Conservation (phyloP, 2,113 vertebrate species). For the Rhizomys pruinosus region DNA sequence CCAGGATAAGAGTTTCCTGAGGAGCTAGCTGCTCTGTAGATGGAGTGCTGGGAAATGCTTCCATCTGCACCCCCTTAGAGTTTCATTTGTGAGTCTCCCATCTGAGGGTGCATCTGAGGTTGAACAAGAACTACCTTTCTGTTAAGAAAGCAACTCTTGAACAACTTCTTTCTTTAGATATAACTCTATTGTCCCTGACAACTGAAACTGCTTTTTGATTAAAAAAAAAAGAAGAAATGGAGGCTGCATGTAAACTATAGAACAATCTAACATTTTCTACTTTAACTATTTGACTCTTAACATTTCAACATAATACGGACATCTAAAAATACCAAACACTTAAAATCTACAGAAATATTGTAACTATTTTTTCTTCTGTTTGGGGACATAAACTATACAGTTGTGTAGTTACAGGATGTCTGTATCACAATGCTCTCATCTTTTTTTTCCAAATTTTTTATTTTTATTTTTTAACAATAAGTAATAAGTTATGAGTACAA, state of each 20-base stretch:
- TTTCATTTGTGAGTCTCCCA: not conserved
- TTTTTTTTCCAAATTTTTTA: too few relatives aligned
- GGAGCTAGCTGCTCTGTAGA: slow-evolving; percentile 73
- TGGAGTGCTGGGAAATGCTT: slow-evolving; percentile 55
- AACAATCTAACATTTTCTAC: not conserved
- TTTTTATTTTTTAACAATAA: too few relatives aligned
- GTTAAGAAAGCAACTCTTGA: not conserved
- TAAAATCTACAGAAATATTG: slow-evolving; percentile 6
- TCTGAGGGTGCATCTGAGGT: not conserved
- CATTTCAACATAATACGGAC: not conserved
- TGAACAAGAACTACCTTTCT: slow-evolving; percentile 33
- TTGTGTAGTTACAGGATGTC: not conserved
- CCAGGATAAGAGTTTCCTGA: slow-evolving; percentile 79
- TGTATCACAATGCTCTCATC: not conserved
- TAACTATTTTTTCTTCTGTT: not conserved
- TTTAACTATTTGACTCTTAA: not conserved
- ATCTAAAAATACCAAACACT: not conserved
- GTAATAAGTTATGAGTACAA: too few relatives aligned
- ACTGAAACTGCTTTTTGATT: slow-evolving; percentile 31
- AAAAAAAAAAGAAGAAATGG: not conserved
- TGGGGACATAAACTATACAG: not conserved
- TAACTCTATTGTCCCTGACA: not conserved
- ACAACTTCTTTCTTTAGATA: slow-evolving; percentile 18
- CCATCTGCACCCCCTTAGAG: not conserved
- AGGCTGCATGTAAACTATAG: not conserved